Evolutionary conservation across 1,140 invertebrate genomes (phyloP).

Genomic region (Pogonognathellus flavescens): DNA sequence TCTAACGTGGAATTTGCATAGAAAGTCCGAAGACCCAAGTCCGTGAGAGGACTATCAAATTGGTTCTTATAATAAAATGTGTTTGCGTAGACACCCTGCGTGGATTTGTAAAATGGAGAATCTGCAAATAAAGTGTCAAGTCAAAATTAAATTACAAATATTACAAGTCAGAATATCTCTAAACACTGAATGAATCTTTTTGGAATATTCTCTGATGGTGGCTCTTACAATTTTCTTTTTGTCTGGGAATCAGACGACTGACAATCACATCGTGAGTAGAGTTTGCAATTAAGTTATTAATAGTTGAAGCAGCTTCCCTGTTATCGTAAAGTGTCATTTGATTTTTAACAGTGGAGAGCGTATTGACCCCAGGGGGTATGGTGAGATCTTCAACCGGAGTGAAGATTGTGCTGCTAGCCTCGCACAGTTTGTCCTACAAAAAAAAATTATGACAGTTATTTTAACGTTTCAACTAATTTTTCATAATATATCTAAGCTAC

Average conservation of each 20-base stretch:
- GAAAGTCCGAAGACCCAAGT: not conserved
- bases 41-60: not conserved
- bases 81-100: not conserved
- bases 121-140: too few species aligned
- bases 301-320: not conserved
- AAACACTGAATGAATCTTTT: too few species aligned
- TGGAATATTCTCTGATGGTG: too few species aligned
- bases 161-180: too few species aligned
- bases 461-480: too few species aligned
- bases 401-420: not conserved
- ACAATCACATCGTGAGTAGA: not conserved
- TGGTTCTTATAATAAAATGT: not conserved
- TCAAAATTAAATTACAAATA: too few species aligned
- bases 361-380: not conserved
- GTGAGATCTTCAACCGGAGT: not conserved
- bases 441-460: too few species aligned
- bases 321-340: not conserved
- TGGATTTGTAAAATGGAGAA: slow-evolving; percentile 11
- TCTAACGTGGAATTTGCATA: not conserved
- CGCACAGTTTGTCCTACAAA: not conserved
- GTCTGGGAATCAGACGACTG: not conserved
- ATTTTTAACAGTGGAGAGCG: not conserved
- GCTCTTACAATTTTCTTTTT: not conserved
- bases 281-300: not conserved
- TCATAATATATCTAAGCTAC: too few species aligned